phyloP scores from a whole-genome alignment of 1,140 invertebrate species.

The Lamellibrachia luymesi region DNA sequence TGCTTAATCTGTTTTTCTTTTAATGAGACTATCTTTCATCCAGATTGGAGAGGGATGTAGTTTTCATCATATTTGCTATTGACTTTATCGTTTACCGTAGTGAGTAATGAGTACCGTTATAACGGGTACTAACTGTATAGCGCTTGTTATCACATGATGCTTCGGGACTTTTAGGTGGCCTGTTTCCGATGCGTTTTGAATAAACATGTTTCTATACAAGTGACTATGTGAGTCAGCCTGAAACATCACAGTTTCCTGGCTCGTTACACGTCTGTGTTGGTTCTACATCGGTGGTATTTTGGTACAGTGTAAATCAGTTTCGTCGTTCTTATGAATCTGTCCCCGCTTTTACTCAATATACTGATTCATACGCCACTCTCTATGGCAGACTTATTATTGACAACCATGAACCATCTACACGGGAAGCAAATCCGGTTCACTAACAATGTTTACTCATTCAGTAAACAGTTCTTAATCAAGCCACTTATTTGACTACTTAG shows the following conservation, averaged over 20 bases:
- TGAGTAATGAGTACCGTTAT: too few species aligned
- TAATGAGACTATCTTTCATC: not conserved
- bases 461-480: not conserved
- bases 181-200: too few species aligned
- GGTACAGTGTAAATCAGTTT: too few species aligned
- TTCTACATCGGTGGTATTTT: too few species aligned
- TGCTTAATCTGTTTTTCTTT: not conserved
- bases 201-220: too few species aligned
- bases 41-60: not conserved
- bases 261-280: too few species aligned
- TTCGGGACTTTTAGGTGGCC: too few species aligned
- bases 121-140: too few species aligned
- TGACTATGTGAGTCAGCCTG: too few species aligned
- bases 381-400: not conserved
- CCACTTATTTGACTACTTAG: not conserved
- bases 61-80: not conserved
- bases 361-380: not conserved
- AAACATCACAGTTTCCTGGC: too few species aligned
- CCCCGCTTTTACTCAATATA: not conserved
- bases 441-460: not conserved
- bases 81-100: too few species aligned
- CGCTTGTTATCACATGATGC: too few species aligned
- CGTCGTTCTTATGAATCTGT: not conserved
- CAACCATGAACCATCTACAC: not conserved
- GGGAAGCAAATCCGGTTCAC: not conserved